These are phyloP conservation scores for Lasioglossum pauxillum DNA, from an alignment of 2,888 invertebrate species.

Conservation along the genomic window DNA sequence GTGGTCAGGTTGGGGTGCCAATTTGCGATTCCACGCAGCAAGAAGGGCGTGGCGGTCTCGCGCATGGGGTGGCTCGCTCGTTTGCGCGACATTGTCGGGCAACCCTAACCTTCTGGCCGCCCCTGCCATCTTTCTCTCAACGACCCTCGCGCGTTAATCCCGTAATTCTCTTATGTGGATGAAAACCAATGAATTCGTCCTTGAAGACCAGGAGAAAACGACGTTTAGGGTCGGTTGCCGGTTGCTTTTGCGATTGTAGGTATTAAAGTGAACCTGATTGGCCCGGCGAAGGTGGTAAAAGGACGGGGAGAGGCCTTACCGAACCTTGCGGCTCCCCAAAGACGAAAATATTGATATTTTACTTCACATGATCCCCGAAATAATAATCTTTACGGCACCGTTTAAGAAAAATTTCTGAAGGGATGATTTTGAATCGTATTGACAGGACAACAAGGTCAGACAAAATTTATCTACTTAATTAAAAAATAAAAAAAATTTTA, in stretches of 20 bases:
- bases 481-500: too few species aligned
- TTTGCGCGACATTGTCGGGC: conserved; percentile 81
- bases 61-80: conserved; percentile 79
- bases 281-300: not conserved
- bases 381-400: not conserved
- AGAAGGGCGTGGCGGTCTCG: conserved; percentile 80
- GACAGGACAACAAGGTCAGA: not conserved
- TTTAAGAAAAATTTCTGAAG: not conserved
- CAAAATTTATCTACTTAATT: not conserved
- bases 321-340: not conserved
- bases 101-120: conserved; percentile 67
- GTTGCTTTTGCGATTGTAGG: conserved; percentile 17
- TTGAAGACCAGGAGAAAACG: conserved; percentile 50
- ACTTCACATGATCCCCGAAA: not conserved
- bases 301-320: not conserved
- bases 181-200: conserved; percentile 58
- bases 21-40: conserved; percentile 80
- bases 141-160: conserved; percentile 60
- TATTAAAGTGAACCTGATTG: conserved; percentile 11
- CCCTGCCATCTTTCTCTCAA: conserved; percentile 53
- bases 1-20: conserved; percentile 74
- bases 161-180: conserved; percentile 66
- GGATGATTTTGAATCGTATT: not conserved
- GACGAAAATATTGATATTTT: not conserved
- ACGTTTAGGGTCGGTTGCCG: conserved; percentile 36